Evolutionary conservation across 2,797 vertebrate species (phyloP).

Genomic region (Sibirionetta formosa): DNA sequence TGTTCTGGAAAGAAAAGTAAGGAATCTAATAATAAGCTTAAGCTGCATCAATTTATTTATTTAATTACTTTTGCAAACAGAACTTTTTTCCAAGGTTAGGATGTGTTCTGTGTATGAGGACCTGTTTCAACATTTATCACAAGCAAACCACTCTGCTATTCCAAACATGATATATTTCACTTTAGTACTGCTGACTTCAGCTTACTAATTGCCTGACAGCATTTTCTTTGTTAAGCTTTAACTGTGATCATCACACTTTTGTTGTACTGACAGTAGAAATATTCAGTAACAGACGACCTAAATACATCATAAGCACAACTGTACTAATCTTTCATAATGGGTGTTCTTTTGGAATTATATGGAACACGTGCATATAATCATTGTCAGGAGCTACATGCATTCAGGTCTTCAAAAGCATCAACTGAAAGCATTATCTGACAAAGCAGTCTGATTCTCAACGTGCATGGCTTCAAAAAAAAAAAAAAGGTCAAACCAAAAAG

Average conservation of each 20-base stretch:
- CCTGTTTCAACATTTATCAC: constrained; percentile 82
- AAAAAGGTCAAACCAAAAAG: not conserved
- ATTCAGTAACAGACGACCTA: constrained; percentile 80
- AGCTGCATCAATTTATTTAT: not conserved
- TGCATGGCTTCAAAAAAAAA: constrained; percentile 7
- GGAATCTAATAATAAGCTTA: not conserved
- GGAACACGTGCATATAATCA: constrained; percentile 55
- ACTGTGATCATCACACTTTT: constrained; percentile 91
- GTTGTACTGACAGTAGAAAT: constrained; percentile 84
- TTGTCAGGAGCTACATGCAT: constrained; percentile 54
- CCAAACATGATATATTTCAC: constrained; percentile 92
- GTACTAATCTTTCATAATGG: constrained; percentile 73
- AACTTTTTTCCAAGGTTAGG: constrained; percentile 37
- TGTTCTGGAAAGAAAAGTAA: not conserved
- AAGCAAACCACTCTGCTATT: constrained; percentile 87
- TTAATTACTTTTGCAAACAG: too few relatives aligned
- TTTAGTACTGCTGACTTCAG: constrained; percentile 91
- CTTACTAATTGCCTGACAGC: constrained; percentile 93
- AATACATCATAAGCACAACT: constrained; percentile 78
- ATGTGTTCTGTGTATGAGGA: constrained; percentile 10
- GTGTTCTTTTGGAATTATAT: constrained; percentile 74
- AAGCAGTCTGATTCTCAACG: constrained; percentile 47
- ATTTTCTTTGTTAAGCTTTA: constrained; percentile 91
- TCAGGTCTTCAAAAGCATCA: constrained; percentile 59
- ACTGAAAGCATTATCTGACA: constrained; percentile 60